A percentile compares a stretch with the other conserved stretches of the same genome.
Conservation (phyloP, 2,113 vertebrate genomes). For the Xiphias gladius region DNA sequence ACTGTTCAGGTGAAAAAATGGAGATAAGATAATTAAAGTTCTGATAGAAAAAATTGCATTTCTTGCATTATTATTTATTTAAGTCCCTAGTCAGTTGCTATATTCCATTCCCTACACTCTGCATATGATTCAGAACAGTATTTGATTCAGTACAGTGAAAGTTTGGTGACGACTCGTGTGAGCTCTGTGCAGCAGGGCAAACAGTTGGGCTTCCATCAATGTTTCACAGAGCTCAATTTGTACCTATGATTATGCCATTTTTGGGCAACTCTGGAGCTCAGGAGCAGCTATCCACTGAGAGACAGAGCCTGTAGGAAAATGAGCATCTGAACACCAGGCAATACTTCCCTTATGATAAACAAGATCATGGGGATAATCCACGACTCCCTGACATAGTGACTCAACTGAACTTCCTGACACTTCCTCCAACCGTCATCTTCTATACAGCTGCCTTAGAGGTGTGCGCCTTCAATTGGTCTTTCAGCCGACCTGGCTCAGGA, state of each 20-base stretch:
- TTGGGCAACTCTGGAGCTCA: slow-evolving; percentile 22
- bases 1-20: background rate
- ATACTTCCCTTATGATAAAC: slow-evolving; percentile 19
- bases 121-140: background rate
- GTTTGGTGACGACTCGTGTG: background rate
- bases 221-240: slow-evolving; percentile 25
- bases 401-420: slow-evolving; percentile 18
- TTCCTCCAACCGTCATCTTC: slow-evolving; percentile 23
- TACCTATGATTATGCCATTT: slow-evolving; percentile 13
- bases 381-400: slow-evolving; percentile 13
- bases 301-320: slow-evolving; percentile 1
- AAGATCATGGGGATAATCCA: slow-evolving; percentile 28
- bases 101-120: background rate
- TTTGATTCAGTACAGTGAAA: background rate
- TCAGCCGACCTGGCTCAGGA: slow-evolving; percentile 9
- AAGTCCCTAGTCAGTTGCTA: background rate
- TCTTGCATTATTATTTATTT: no score
- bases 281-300: slow-evolving; percentile 35
- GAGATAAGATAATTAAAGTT: background rate
- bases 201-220: slow-evolving; percentile 42
- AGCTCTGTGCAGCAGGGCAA: slow-evolving; percentile 23
- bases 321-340: slow-evolving; percentile 12
- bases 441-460: slow-evolving; percentile 24
- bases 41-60: background rate
- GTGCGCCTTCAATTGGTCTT: background rate